Evolutionary conservation across 2,113 vertebrate genomes (phyloP), one percentile per base, ranked within the genome.

Genomic region (Plotosus lineatus): DNA sequence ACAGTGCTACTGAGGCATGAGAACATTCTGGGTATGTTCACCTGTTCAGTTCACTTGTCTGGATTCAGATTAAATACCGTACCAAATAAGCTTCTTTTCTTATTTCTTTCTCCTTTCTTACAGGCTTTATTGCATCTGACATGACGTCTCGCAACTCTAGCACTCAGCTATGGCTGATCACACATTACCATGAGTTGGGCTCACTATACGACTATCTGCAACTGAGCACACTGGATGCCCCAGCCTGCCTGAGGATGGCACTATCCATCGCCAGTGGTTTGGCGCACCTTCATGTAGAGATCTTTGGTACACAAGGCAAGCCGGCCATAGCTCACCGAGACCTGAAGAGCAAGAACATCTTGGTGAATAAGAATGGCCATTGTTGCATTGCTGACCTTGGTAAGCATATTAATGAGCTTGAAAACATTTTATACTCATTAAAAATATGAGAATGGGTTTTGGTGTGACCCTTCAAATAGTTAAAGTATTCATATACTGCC

Each of bases 101-200:
- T 81, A 4, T 61, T 5, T 56, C 11, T 28, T 17, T 50, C 2
- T 1, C 21, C 2, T 40, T 10, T 77, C 61, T 61, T 14, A 14
- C 79, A 97, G 98, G 98, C 85, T 99, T 99, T 80, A 98, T 99
- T 74, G 98, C 97, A 0, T 99, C 98, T 0, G 98, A 99, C 63
- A 99, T 99, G 98, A 99, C 97, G 0, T 99, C 98, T 5, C 93
- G 98, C 83, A 98, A 99, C 94, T 99, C 98, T 11, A 99, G 97
- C 40, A 99, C 98, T 10, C 98, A 99, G 92, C 36, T 99, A 88
- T 99, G 98, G 98, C 88, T 99, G 6, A 99, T 99, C 78, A 99
- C 98, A 2, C 98, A 99, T 93, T 99, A 96, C 87, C 97, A 99
- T 0, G 97, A 98, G 85, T 96, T 98, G 96, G 98, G 98, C 31